Base-by-base conservation (phyloP, 2,113 vertebrate species). In the Ictalurus punctatus region DNA sequence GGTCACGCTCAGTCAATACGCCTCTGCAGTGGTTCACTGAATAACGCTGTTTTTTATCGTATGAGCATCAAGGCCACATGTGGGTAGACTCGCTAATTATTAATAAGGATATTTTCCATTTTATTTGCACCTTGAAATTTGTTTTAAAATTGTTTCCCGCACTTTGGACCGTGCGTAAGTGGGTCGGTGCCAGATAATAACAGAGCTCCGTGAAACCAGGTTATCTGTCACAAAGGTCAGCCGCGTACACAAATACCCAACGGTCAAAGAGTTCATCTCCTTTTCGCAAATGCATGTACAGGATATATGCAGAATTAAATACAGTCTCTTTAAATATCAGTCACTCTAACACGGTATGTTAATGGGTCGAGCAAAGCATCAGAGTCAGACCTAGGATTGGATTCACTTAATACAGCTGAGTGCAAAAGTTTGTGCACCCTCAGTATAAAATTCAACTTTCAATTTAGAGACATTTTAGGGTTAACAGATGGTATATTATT, bases 51-150 rank as follows among this genome's bases (percentile, higher is more conserved):
- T 67, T 67, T 89, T 56, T 87, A 90, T 91, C 84, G 65, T 87
- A 59, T 73, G 40, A 83, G 71, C 69, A 88, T 91, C 91, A 90
- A 90, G 91, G 88, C 30, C 88, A 71, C 27, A 40, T 78, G 91
- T 92, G 91, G 91, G 90, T 78, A 80, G 82, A 9, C 86, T 91
- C 74, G 91, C 84, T 92, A 92, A 92, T 92, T 90, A 92, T 92
- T 92, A 92, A 92, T 92, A 90, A 83, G 44, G 90, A 89, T 89
- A 89, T 92, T 90, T 90, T 85, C 83, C 86, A 84, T 85, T 92
- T 92, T 91, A 90, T 89, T 90, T 92, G 90, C 84, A 92, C 91
- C 90, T 90, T 91, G 91, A 81, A 84, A 91, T 90, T 90, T 91
- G 88, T 91, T 91, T 92, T 69, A 87, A 88, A 90, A 90, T 89